phyloP scores from a whole-genome alignment of 2,888 invertebrate genomes.

The Hydriomena furcata region DNA sequence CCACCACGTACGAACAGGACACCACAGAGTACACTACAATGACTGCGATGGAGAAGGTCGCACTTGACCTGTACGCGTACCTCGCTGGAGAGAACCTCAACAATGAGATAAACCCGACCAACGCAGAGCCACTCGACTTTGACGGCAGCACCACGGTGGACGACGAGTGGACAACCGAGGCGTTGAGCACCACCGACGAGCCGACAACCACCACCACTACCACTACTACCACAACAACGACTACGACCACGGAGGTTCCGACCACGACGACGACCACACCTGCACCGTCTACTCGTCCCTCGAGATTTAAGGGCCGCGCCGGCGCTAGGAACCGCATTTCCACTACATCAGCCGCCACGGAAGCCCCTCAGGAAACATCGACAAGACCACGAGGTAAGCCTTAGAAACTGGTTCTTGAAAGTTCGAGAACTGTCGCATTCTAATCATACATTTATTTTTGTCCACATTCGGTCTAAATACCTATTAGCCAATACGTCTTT shows the following conservation, averaged over 20 bases:
- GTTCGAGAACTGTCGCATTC: neutral
- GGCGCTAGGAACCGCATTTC: slow-evolving; percentile 75
- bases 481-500: too few relatives aligned
- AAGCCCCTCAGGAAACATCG: slow-evolving; percentile 71
- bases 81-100: slow-evolving; percentile 86
- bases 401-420: neutral
- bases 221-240: slow-evolving; percentile 83
- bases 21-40: slow-evolving; percentile 86
- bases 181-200: slow-evolving; percentile 72
- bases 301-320: slow-evolving; percentile 69
- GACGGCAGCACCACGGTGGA: slow-evolving; percentile 69
- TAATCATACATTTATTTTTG: too few relatives aligned
- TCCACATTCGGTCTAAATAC: too few relatives aligned
- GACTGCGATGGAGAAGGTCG: slow-evolving; percentile 91
- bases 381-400: slow-evolving; percentile 77
- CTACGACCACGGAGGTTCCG: slow-evolving; percentile 80
- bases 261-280: slow-evolving; percentile 77
- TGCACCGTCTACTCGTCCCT: slow-evolving; percentile 67
- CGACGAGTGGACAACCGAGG: slow-evolving; percentile 74
- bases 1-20: slow-evolving; percentile 70
- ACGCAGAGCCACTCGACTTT: slow-evolving; percentile 50
- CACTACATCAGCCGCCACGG: slow-evolving; percentile 66
- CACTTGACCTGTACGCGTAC: slow-evolving; percentile 92
- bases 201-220: slow-evolving; percentile 81
- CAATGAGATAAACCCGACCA: slow-evolving; percentile 77